These are phyloP conservation scores for Rhynchophorus ferrugineus DNA, from an alignment of 1,140 invertebrate species.

Conservation along the genomic window DNA sequence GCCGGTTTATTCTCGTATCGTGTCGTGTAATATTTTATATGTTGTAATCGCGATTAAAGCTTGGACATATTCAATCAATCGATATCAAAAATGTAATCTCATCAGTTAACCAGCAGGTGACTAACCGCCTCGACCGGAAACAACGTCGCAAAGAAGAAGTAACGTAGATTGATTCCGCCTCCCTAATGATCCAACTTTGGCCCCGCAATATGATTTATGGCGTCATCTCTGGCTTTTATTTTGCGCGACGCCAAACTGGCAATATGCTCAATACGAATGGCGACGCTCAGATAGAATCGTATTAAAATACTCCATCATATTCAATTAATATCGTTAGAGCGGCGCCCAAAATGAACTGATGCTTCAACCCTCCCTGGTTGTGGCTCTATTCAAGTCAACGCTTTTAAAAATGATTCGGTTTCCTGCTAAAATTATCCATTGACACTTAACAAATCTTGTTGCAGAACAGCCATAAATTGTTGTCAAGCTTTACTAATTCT, in stretches of 20 bases:
- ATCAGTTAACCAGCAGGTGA: constrained; percentile 15
- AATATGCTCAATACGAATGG: constrained; percentile 24
- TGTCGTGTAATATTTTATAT: too few species aligned
- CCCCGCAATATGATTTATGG: constrained; percentile 23
- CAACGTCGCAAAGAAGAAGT: constrained; percentile 18
- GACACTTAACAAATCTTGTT: constrained; percentile 36
- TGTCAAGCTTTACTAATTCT: too few species aligned
- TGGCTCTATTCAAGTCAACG: constrained; percentile 32
- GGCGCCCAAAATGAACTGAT: constrained; percentile 28
- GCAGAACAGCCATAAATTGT: constrained; percentile 30
- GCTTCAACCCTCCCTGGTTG: constrained; percentile 22
- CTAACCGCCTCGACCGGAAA: constrained; percentile 20
- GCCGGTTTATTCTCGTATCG: too few species aligned
- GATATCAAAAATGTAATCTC: too few species aligned
- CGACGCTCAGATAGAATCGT: constrained; percentile 23
- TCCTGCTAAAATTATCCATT: constrained; percentile 35
- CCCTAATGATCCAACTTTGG: constrained; percentile 22
- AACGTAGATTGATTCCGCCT: constrained; percentile 26
- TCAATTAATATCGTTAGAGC: constrained; percentile 30
- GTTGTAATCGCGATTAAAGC: too few species aligned
- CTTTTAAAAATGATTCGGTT: constrained; percentile 35
- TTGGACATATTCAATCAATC: too few species aligned
- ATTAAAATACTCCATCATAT: constrained; percentile 29
- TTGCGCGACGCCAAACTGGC: constrained; percentile 21
- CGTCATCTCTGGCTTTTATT: constrained; percentile 26